These are phyloP conservation scores for Etheostoma cragini DNA, from an alignment of 2,113 vertebrate species.

Conservation along the genomic window DNA sequence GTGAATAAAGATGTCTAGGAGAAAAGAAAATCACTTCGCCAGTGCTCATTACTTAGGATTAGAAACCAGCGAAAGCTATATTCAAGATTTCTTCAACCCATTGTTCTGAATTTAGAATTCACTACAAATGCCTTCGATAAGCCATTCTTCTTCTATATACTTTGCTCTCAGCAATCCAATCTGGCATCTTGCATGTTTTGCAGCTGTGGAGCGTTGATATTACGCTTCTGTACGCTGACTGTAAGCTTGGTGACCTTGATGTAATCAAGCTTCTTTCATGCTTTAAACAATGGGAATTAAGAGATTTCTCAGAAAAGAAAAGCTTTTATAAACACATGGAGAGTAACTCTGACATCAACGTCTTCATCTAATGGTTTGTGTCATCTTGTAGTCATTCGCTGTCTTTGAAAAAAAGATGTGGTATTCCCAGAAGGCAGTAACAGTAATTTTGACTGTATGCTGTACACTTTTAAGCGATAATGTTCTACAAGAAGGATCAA, in stretches of 20 bases:
- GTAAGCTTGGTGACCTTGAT: conserved; percentile 33
- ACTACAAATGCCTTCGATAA: conserved; percentile 4
- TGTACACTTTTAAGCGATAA: neutral
- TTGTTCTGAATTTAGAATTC: conserved; percentile 48
- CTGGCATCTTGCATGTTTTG: neutral
- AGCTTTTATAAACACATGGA: neutral
- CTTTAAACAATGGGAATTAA: conserved; percentile 15
- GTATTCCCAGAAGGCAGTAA: neutral
- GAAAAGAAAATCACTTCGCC: conserved; percentile 29
- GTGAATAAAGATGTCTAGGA: conserved; percentile 35
- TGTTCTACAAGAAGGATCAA: conserved; percentile 20
- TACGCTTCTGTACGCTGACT: neutral
- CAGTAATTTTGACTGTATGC: neutral
- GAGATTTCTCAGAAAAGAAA: conserved; percentile 19
- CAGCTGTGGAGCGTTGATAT: neutral
- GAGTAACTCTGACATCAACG: neutral
- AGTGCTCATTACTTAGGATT: conserved; percentile 47
- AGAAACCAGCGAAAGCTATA: conserved; percentile 16
- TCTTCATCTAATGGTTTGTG: neutral
- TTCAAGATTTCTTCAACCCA: conserved; percentile 4
- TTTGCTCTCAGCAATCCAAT: neutral
- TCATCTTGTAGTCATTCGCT: neutral
- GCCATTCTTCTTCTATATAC: neutral
- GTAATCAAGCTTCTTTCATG: conserved; percentile 25
- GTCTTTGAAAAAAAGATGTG: neutral